Evolutionary conservation across 2,888 invertebrate genomes (phyloP).

Genomic region (Noctua pronuba): DNA sequence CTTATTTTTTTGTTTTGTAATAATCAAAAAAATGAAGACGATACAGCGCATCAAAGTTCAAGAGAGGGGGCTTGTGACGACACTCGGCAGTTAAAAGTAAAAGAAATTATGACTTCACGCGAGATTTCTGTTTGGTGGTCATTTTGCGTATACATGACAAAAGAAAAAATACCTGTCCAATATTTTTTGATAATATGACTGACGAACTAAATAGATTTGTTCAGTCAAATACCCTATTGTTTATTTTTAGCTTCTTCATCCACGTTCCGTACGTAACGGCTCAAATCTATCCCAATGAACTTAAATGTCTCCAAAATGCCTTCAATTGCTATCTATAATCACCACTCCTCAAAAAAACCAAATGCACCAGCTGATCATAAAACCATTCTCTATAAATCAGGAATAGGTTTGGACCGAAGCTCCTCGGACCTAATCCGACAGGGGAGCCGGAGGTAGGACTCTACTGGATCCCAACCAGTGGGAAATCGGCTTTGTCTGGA

Average conservation of each 20-base stretch:
- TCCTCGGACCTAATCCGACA: conserved; percentile 54
- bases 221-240: no score
- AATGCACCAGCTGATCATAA: conserved; percentile 33
- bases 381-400: conserved; percentile 52
- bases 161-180: no score
- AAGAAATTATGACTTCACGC: no score
- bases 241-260: background rate
- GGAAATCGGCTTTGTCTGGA: conserved; percentile 63
- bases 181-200: no score
- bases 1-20: no score
- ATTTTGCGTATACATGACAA: no score
- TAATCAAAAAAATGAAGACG: no score
- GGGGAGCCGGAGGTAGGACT: conserved; percentile 47
- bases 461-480: conserved; percentile 50
- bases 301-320: background rate
- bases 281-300: background rate
- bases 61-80: no score
- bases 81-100: no score
- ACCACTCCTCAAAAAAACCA: background rate
- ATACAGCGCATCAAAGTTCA: no score
- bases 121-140: no score
- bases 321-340: background rate
- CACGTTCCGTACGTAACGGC: background rate
- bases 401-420: conserved; percentile 58
- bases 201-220: no score